Percentiles rank a stretch among this genome's conserved stretches.
Evolutionary conservation across 2,113 vertebrate species (phyloP).

Genomic region (Sphyrna mokarran): DNA sequence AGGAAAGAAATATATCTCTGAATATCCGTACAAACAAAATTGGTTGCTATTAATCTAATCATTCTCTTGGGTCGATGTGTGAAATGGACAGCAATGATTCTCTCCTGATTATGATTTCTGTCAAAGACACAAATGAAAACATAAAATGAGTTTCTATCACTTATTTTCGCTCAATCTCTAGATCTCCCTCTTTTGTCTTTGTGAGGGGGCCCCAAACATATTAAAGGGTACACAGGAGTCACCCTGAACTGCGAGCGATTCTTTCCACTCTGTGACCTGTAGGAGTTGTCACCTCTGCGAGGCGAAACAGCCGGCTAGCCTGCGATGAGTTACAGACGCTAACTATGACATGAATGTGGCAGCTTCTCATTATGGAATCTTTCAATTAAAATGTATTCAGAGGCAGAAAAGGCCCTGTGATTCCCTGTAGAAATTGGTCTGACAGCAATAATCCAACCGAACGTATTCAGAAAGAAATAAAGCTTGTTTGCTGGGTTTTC

Average conservation of each 20-base stretch:
- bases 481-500: neutral
- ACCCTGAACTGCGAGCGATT: neutral
- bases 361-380: neutral
- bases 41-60: neutral
- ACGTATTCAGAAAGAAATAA: neutral
- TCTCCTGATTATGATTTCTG: neutral
- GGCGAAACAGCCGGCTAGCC: neutral
- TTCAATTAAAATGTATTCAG: constrained; percentile 18
- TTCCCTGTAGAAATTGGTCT: neutral
- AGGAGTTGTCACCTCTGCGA: neutral
- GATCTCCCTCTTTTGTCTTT: neutral
- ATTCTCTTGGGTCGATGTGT: neutral
- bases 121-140: neutral
- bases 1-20: neutral
- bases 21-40: neutral
- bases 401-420: neutral
- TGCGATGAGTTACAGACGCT: neutral
- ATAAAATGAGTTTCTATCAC: neutral
- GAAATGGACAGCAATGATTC: neutral
- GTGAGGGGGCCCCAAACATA: neutral
- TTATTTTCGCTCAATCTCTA: neutral
- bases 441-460: neutral
- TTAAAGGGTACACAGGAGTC: neutral
- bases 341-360: constrained; percentile 6
- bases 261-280: neutral